Base-by-base conservation (phyloP, 2,797 vertebrate genomes). In the Borostomias antarcticus region DNA sequence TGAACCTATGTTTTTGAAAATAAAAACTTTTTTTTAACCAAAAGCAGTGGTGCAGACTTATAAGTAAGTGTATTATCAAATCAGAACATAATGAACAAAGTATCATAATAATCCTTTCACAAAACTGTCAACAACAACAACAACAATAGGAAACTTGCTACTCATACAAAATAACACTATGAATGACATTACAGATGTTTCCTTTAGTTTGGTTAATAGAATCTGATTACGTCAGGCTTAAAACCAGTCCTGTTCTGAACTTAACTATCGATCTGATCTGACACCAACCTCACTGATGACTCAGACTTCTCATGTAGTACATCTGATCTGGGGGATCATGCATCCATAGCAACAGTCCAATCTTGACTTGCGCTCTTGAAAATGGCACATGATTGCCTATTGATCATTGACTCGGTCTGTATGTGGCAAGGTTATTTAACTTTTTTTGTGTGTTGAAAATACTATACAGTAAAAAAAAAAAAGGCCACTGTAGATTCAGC, bases 131-230 rank as follows among this genome's bases (percentile, higher is more conserved):
- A 81, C 80, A 23, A 57, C n/a, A 48, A 10, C 45, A 82, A 79
- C 28, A 48, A 81, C n/a, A n/a, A n/a, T 80, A 87, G 81, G 74
- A 88, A 82, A 71, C 61, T 73, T 82, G 79, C 87, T 88, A 88
- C 77, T 82, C 68, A 82, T 85, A 90, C 83, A 87, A 89, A 89
- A 89, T 79, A 88, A 84, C 72, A 86, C 79, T 82, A 76, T 71
- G 74, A 82, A 79, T 71, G 77, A 81, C 69, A 79, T 78, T 72
- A 77, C 58, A 74, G 79, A 79, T 78, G 73, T 82, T 72, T 78
- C 61, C 83, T 89, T 89, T 91, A 91, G 88, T 90, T 89, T 88
- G 88, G 88, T 91, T 90, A 91, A 90, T 90, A 88, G 79, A 83
- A 78, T 88, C 67, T 77, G 84, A 87, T 87, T 75, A 86, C 70